Conservation (phyloP, 2,797 vertebrate genomes). For the Vireo griseus region DNA sequence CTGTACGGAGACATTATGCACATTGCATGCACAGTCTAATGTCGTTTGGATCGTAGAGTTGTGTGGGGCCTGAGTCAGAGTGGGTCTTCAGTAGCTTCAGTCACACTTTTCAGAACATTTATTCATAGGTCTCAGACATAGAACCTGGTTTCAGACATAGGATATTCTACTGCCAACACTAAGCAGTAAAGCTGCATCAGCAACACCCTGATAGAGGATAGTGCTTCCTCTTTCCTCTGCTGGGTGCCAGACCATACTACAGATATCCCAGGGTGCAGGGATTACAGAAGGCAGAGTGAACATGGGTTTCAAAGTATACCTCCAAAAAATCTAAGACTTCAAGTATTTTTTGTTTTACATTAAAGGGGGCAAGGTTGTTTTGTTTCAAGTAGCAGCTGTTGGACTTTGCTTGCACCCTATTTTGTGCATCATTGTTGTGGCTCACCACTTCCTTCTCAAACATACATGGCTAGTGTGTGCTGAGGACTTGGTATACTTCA, state of each 20-base stretch:
- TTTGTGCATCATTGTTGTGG: background rate
- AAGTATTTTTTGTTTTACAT: background rate
- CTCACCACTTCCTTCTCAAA: constrained; percentile 20
- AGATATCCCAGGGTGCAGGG: background rate
- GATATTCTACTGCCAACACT: background rate
- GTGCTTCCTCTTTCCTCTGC: background rate
- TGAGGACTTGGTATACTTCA: background rate
- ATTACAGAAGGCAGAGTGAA: background rate
- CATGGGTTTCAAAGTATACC: background rate
- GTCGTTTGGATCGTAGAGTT: background rate
- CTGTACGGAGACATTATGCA: background rate
- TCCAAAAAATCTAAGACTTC: background rate
- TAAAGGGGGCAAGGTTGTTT: background rate
- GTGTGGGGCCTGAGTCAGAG: background rate
- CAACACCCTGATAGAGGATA: background rate
- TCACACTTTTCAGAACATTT: background rate
- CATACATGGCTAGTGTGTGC: background rate
- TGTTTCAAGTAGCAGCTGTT: constrained; percentile 8
- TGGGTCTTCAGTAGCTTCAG: background rate
- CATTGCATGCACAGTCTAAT: background rate
- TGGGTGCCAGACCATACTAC: background rate
- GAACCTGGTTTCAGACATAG: background rate
- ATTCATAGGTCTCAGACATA: background rate
- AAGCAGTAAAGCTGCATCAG: background rate
- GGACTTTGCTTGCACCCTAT: background rate